A percentile compares a stretch with the other conserved stretches of the same genome.
phyloP scores from a whole-genome alignment of 2,888 invertebrate species.

The Epicampocera succincta region DNA sequence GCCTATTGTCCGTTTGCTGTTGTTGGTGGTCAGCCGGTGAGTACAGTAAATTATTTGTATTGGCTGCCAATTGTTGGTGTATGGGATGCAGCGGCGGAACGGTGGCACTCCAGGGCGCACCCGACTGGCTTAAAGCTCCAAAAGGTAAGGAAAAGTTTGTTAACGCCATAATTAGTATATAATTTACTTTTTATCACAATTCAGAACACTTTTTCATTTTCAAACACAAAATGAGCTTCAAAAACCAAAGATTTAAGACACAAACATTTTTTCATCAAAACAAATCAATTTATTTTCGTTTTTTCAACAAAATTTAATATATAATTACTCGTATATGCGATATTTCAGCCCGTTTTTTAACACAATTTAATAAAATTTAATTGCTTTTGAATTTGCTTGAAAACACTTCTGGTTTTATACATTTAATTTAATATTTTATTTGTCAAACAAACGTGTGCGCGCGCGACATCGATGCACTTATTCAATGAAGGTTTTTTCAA shows the following conservation, averaged over 20 bases:
- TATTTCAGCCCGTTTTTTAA: slow-evolving; percentile 29
- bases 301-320: slow-evolving; percentile 17
- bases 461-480: slow-evolving; percentile 44
- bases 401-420: slow-evolving; percentile 61
- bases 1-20: slow-evolving; percentile 70
- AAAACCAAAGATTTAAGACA: slow-evolving; percentile 64
- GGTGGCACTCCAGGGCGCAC: slow-evolving; percentile 78
- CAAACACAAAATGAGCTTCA: background rate
- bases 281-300: slow-evolving; percentile 5
- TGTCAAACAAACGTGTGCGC: slow-evolving; percentile 31
- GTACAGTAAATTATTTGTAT: slow-evolving; percentile 81
- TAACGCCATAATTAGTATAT: slow-evolving; percentile 76
- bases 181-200: slow-evolving; percentile 15
- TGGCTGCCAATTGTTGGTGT: slow-evolving; percentile 80
- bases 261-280: slow-evolving; percentile 49
- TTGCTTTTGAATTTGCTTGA: slow-evolving; percentile 60
- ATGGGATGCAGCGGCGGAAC: slow-evolving; percentile 79
- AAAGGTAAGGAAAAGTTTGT: slow-evolving; percentile 81
- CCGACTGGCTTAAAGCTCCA: slow-evolving; percentile 75
- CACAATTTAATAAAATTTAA: slow-evolving; percentile 47
- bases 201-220: slow-evolving; percentile 36
- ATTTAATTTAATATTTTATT: slow-evolving; percentile 28
- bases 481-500: slow-evolving; percentile 47
- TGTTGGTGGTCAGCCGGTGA: slow-evolving; percentile 81
- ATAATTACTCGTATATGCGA: slow-evolving; percentile 14